Base-by-base conservation (phyloP, 1,140 invertebrate genomes). In the Steinernema feltiae region DNA sequence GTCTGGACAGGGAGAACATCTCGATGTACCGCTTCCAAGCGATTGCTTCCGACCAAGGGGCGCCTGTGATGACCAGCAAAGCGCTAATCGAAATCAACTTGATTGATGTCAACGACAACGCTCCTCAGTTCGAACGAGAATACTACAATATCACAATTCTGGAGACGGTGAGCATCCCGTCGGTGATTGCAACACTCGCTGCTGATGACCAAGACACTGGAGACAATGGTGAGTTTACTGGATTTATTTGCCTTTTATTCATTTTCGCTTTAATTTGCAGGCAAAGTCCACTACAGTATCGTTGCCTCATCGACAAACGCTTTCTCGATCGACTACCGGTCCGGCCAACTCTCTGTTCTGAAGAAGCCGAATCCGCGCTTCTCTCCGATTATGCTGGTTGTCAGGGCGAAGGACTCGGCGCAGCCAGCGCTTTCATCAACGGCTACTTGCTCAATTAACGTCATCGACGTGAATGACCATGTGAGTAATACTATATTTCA, bases 191-290 rank as follows among this genome's bases (percentile, higher is more conserved):
- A 0, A 92, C 93, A 87, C 91, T 98, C 1, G 90, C 90, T 15
- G 95, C 96, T 0, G 91, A 90, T 0, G 96, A 98, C 87, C 90
- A 91, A 7, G 97, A 99, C 87, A 90, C 92, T 17, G 94, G 94
- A 18, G 88, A 93, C 1, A 98, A 98, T 88, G 94, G 94, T 0
- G 88, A 90, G 73, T 89, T 92, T 32, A n/a, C 24, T 21, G 17
- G n/a, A 27, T 18, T 30, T 63, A 24, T 78, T 3, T 17, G 12
- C 21, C 1, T 70, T 78, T 76, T 82, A 35, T 53, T 72, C 46
- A n/a, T 71, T 17, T 32, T 41, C n/a, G n/a, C n/a, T n/a, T n/a
- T n/a, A n/a, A n/a, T n/a, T 82, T 82, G 73, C 69, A 82, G 81
- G 81, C 1, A 83, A 85, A 82, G 85, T 85, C 15, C 85, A 86